Base-by-base conservation (phyloP, 2,113 vertebrate species). In the Chlamydotis undulata region DNA sequence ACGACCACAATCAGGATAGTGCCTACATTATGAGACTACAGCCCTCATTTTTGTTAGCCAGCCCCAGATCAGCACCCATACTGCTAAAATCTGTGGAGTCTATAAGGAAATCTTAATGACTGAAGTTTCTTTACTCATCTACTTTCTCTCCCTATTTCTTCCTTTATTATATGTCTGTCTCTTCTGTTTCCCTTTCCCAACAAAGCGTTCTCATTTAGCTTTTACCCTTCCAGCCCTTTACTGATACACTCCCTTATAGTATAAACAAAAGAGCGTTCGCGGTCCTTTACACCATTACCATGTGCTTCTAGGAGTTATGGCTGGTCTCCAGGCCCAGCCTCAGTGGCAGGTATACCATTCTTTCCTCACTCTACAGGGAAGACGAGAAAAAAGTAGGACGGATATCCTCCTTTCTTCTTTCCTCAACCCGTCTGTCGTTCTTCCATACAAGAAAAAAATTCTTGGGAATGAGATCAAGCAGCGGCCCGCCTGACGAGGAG, bases 241-340 rank as follows among this genome's bases (percentile, higher is more conserved):
- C 41, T 6, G 24, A 6, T 37, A 12, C 18, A 1, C 14, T 65
- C 60, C n/a, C 33, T 47, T 14, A 6, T 1, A 59, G 18, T 0
- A 67, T 25, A 49, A 69, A 49, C 35, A 41, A 16, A 43, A 84
- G 49, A 43, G 24, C 33, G 49, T n/a, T 43, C 25, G 19, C 35
- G 41, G 10, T 13, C 43, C 52, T 28, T 56, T 8, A 33, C 55
- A 64, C 35, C 31, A 17, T 18, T 11, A 7, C 24, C 4, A 1
- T 2, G 4, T 57, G 8, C 75, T 82, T 33, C 84, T 61, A 35
- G 81, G 22, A 64, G 29, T 5, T 53, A 43, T 1, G 10, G 52
- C 18, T 65, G 45, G 12, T 53, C 53, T 65, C 43, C 53, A 75
- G 29, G n/a, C 31, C 52, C 59, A 70, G 2, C 28, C 24, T 52